Percentiles rank a stretch among this genome's conserved stretches.
Conservation (phyloP, 1,140 invertebrate species). For the Gyrodactylus bullatarudis region DNA sequence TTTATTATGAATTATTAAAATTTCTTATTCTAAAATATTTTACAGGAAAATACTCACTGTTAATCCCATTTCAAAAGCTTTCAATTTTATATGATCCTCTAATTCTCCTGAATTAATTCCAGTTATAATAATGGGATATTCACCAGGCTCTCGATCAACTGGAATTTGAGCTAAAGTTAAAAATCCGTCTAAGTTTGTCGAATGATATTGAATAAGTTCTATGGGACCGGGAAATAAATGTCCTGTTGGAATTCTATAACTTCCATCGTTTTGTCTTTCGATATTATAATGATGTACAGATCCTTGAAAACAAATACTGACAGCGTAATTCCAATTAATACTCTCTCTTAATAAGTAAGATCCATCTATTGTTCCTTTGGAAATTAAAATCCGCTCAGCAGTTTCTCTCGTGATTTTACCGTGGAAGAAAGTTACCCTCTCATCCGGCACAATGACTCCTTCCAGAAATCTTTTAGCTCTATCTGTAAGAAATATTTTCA, state of each 20-base stretch:
- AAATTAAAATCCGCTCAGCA: background rate
- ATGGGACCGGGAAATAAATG: background rate
- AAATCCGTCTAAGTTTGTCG: background rate
- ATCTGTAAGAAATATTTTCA: background rate
- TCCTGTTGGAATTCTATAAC: conserved; percentile 1
- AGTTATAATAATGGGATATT: background rate
- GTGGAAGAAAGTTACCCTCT: background rate
- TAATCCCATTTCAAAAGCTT: background rate
- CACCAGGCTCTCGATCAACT: background rate
- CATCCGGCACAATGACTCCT: background rate
- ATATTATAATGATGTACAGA: conserved; percentile 5
- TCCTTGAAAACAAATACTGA: background rate
- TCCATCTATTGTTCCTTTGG: conserved; percentile 1
- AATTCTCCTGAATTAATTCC: background rate
- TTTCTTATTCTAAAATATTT: too few species aligned
- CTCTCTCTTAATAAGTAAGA: background rate
- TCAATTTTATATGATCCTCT: background rate
- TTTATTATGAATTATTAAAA: too few species aligned
- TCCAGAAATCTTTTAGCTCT: background rate
- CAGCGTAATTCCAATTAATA: conserved; percentile 4
- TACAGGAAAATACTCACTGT: too few species aligned
- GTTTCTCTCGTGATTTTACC: conserved; percentile 5
- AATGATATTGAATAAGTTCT: background rate
- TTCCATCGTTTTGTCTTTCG: conserved; percentile 3
- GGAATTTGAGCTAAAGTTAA: background rate